Base-by-base conservation (phyloP, 2,113 vertebrate genomes). In the Chlorodrepanis virens region DNA sequence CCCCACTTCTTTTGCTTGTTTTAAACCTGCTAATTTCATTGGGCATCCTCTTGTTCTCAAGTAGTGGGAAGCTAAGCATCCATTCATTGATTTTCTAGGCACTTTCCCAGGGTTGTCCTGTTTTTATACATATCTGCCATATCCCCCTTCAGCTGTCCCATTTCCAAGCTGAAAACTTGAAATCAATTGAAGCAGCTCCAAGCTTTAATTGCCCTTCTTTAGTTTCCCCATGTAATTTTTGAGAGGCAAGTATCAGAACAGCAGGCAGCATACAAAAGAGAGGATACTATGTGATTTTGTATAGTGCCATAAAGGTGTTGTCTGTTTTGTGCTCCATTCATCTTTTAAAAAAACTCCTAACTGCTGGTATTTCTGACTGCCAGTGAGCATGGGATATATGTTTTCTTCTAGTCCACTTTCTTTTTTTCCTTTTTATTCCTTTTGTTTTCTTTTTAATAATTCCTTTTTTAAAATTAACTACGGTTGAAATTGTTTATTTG, bases 51-150 rank as follows among this genome's bases (percentile, higher is more conserved):
- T 89, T 89, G 10, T 92, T 76, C 63, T 88, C 42, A 65, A 45
- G 79, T 21, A 88, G 53, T 76, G 75, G 83, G 75, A 90, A 93
- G 85, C 88, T 85, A 95, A 91, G 59, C 88, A 83, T 31, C 70
- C 63, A 93, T 95, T 97, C 88, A 94, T 65, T 85, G 56, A 64
- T 93, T 94, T 97, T 86, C 88, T 88, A 95, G 85, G 88, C 94
- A 95, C 45, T 95, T 95, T 95, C 85, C 71, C 90, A 92, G 85
- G 42, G 61, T 77, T 95, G 42, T 93, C 49, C 61, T 95, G 78
- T 57, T 94, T 97, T 93, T 93, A 86, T 77, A 74, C 59, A 14
- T 92, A 85, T 95, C n/a, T 94, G 85, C 88, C 94, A 80, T 93
- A 94, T 83, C 40, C 92, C 50, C 6, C n/a, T 90, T 94, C 67